Evolutionary conservation across 1,140 invertebrate genomes (phyloP), one percentile per base, ranked within the genome.

Genomic region (Panagrolaimus sp.): DNA sequence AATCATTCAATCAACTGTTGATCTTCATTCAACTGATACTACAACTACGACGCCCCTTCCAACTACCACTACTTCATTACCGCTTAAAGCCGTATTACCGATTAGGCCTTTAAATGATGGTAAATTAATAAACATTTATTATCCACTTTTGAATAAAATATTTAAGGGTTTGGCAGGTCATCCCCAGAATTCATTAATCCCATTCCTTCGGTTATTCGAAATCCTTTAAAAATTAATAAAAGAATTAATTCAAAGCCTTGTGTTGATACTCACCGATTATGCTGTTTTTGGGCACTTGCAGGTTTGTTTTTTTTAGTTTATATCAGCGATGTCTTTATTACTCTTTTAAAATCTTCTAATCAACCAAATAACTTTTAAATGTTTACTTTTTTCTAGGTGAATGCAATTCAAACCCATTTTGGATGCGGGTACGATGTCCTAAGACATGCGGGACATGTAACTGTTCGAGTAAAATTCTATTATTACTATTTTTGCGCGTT

Each of bases 371-470:
- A n/a, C n/a, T n/a, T n/a, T n/a, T n/a, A n/a, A n/a, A n/a, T n/a
- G 5, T 23, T 23, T 42, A 5, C 16, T 42, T 27, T 48, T 65
- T 25, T 46, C 16, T 27, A 65, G 65, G 42, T 53, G 72, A 61
- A 72, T 76, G 75, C 66, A 72, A 78, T 45, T 45, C 25, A 16
- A 76, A 76, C 65, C 72, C 73, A 5, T 76, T 78, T 63, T 76
- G 75, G 75, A 76, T 78, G 75, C 68, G 75, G 16, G 53, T 71
- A 25, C 71, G 78, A 20, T 76, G 75, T 44, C 38, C 75, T 1
- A 74, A 73, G 44, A 78, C 75, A n/a, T 76, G 75, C 47, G 75
- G 75, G 16, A 76, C 75, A 11, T 76, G 75, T 47, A 65, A 69
- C 14, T 76, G 75, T 48, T 76, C 70, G 63, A 47, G 74, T 76